phyloP scores from a whole-genome alignment of 2,113 vertebrate genomes.

The Turnix velox region DNA sequence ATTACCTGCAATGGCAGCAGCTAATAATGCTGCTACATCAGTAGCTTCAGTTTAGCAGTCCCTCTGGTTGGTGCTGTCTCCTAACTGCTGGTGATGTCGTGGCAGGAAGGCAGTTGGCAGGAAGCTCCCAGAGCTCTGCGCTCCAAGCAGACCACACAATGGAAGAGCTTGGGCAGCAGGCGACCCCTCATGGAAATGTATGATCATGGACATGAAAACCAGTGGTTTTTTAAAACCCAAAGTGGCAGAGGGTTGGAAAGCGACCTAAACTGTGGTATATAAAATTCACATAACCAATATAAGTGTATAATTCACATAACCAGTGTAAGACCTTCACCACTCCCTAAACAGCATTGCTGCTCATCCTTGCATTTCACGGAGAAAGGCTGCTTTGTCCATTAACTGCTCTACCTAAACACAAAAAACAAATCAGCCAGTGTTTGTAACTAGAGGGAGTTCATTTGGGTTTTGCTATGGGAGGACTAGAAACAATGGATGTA shows the following conservation, averaged over 20 bases:
- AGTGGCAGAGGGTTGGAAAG: not conserved
- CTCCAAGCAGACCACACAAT: not conserved
- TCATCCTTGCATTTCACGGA: not conserved
- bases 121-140: too few relatives aligned
- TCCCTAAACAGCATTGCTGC: rapidly evolving
- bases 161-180: not conserved
- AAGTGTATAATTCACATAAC: not conserved
- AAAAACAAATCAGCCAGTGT: not conserved
- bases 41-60: not conserved
- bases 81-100: not conserved
- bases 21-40: not conserved
- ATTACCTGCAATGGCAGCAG: not conserved
- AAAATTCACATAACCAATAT: not conserved
- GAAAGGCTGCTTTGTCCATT: not conserved
- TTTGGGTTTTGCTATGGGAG: not conserved
- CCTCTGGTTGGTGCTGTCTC: rapidly evolving
- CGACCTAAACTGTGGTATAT: not conserved
- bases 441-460: not conserved
- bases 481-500: too few relatives aligned
- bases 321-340: rapidly evolving
- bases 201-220: too few relatives aligned
- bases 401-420: not conserved
- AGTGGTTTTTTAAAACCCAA: too few relatives aligned
- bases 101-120: too few relatives aligned
- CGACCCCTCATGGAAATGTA: rapidly evolving